Base-by-base conservation (phyloP, 2,113 vertebrate genomes). In the Rhinoptilus africanus region DNA sequence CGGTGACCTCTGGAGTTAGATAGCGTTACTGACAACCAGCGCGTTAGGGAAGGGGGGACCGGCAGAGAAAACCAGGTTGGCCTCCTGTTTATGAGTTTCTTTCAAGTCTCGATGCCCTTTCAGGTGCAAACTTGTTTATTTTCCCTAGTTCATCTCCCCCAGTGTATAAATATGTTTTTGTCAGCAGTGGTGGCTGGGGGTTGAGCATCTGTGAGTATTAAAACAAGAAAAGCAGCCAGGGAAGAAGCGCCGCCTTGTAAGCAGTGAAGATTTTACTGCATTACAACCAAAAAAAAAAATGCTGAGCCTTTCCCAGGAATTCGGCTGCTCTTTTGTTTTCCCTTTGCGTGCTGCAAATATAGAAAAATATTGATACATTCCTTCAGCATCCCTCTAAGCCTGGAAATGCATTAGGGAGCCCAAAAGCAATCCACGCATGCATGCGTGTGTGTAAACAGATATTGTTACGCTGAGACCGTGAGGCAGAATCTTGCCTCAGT, bases 1-100 rank as follows among this genome's bases (percentile, higher is more conserved):
- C 5, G 4, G 8, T 96, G 97, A 97, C 97, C 97, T 95, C 94
- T 66, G 83, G 10, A 92, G 96, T 37, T 93, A 89, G 96, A 93
- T 50, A 88, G 71, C 95, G 20, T 95, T 92, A 76, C 96, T 79
- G 35, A 60, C 86, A 72, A 66, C 5, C 78, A 24, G 74, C 18
- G 2, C 3, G 12, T 1, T 45, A 59, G 68, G 34, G 27, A 43
- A 63, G 59, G 43, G 72, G 82, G 53, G 12, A 56, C 32, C 1
- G 0, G 35, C 39, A 4, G 2, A 34, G 57, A 92, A 60, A 92
- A 67, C 72, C 84, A 22, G 69, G 2, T 56, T 78, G 18, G 48
- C 66, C 84, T 72, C 14, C 0, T 48, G 0, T 85, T 85, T 94
- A 64, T 87, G 85, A 12, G 71, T 85, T 89, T 78, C 45, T 85